These are phyloP conservation scores for Philopotamus ludificatus DNA, from an alignment of 1,140 invertebrate species.

Conservation along the genomic window DNA sequence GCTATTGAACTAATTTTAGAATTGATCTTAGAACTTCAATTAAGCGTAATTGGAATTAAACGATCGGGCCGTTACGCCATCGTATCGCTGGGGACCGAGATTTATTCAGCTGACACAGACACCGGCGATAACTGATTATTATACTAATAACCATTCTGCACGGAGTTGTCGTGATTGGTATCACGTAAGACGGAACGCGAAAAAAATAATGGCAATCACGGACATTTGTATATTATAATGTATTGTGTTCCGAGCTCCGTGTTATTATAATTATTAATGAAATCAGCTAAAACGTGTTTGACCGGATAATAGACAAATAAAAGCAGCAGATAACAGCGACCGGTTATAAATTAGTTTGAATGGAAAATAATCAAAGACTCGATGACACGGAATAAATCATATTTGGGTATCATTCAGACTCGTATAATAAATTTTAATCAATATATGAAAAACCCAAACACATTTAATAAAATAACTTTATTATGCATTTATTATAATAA, in stretches of 20 bases:
- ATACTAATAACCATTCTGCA: not conserved
- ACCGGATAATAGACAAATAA: not conserved
- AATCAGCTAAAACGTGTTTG: constrained; percentile 6
- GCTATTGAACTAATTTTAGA: too few relatives aligned
- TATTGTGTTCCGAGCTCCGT: too few relatives aligned
- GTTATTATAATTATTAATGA: constrained; percentile 21
- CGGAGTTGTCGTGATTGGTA: constrained; percentile 6
- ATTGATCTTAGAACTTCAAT: too few relatives aligned
- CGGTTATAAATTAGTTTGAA: not conserved
- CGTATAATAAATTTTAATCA: too few relatives aligned
- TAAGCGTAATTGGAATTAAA: not conserved
- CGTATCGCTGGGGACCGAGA: not conserved
- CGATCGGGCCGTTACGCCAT: not conserved
- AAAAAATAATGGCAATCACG: constrained; percentile 17
- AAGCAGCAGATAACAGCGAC: not conserved
- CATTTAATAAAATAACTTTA: too few relatives aligned
- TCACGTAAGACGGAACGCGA: constrained; percentile 7
- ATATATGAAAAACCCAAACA: too few relatives aligned
- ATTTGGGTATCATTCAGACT: too few relatives aligned
- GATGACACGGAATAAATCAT: too few relatives aligned
- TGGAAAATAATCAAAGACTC: too few relatives aligned
- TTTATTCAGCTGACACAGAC: not conserved
- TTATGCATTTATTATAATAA: too few relatives aligned
- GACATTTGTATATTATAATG: not conserved
- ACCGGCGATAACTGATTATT: not conserved